These are phyloP conservation scores for Entomobrya proxima DNA, from an alignment of 2,888 invertebrate species.

Conservation along the genomic window DNA sequence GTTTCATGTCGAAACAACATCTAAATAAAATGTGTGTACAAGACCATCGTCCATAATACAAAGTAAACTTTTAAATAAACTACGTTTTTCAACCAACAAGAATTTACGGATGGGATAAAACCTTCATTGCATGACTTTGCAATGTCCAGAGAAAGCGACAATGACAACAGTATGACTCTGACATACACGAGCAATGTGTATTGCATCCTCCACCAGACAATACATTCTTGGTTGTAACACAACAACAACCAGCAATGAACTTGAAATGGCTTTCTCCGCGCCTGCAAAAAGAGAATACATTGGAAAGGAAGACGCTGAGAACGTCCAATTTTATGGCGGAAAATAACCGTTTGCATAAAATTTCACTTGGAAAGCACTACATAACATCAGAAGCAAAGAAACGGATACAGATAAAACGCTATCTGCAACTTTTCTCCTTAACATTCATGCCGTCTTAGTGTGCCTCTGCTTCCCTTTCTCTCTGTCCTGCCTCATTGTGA, in stretches of 20 bases:
- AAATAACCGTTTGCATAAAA: conserved; percentile 70
- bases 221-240: not conserved
- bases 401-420: conserved; percentile 57
- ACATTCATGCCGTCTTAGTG: not conserved
- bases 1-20: conserved; percentile 6
- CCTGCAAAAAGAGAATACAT: conserved; percentile 13
- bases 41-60: not conserved
- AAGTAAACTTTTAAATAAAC: not conserved
- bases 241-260: conserved; percentile 61
- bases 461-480: not conserved
- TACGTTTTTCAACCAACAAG: too few species aligned
- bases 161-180: too few species aligned
- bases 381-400: conserved; percentile 29
- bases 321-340: conserved; percentile 62
- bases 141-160: too few species aligned
- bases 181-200: not conserved
- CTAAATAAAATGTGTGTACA: not conserved
- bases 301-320: conserved; percentile 41
- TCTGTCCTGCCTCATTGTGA: not conserved
- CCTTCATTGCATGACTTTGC: too few species aligned
- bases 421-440: conserved; percentile 1
- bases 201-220: not conserved
- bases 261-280: conserved; percentile 63
- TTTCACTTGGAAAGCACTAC: conserved; percentile 63
- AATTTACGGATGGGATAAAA: too few species aligned